Base-by-base conservation (phyloP, 2,888 invertebrate species). In the Erebia epiphron region DNA sequence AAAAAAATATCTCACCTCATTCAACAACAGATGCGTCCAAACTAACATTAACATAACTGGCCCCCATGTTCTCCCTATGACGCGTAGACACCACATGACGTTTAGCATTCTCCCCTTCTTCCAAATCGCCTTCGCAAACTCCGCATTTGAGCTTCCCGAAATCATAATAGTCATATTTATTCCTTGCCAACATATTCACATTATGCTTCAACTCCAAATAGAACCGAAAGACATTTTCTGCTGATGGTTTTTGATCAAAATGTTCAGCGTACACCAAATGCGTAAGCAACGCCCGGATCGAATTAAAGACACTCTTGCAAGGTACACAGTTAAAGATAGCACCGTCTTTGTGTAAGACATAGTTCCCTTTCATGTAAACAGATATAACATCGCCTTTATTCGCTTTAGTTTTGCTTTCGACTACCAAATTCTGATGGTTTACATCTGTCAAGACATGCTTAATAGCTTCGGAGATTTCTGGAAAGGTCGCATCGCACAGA, bases 161-260 rank as follows among this genome's bases (percentile, higher is more conserved):
- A 14, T 88, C 84, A 57, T 91, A 89, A 69, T 92, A 93, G 1
- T 83, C 84, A 61, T 92, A 93, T 67, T 90, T 92, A 69, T 93
- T 93, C 60, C 92, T 80, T 1, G 82, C 86, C 79, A 91, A 78
- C 91, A 93, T 90, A 70, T 82, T 88, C 0, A 92, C 86, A 69
- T 93, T 93, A 73, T 93, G 92, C 73, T 93, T 93, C 74, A 93
- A 60, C 71, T 93, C 92, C 74, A 93, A 79, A 68, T 93, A 93
- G 62, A 93, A 93, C 1, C 93, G 86, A 79, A 93, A 93, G 0
- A 92, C 85, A 69, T 87, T 87, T 68, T 92, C 93, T 0, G 87
- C 79, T 0, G 85, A 78, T 0, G 90, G 91, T 60, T 87, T 91
- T 1, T 80, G 76, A 0, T 76, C 74, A 49, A 89, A 91, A 79